Evolutionary conservation across 2,113 vertebrate genomes (phyloP), one percentile per base, ranked within the genome.

Genomic region (Gyps fulvus): DNA sequence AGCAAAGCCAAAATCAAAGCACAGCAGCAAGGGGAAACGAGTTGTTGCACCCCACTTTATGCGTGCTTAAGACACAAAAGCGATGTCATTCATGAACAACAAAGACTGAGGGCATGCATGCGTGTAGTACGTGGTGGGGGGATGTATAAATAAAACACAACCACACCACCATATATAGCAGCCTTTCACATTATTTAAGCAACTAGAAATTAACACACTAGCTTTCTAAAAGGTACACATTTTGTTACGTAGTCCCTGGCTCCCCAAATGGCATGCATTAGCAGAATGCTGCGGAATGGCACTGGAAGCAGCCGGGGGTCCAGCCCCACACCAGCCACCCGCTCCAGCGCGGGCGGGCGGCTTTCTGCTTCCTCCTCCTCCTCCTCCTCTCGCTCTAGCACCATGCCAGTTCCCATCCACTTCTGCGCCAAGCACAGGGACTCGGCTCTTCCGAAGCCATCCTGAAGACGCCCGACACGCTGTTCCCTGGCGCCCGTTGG

Each of bases 301-400:
- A 13, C 47, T 55, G 59, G 42, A 55, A 62, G 54, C 27, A 55
- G 36, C 7, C 13, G 6, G 38, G 20, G n/a, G 43, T 32, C 50
- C 70, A 63, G 42, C 32, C 32, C 55, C 27, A 6, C 22, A 20
- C 9, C 31, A n/a, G 26, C 17, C 38, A 17, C 47, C 11, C 2
- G 0, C 42, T 27, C 50, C 38, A 8, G 23, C 1, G 1, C 1
- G 1, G 25, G 36, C 22, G 20, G 63, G n/a, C 1, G 0, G 42
- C 50, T 12, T 74, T 27, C 77, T 61, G 58, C 52, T 11, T 55
- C 52, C 52, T 55, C 52, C 27, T 55, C 52, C 50, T 42, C 26
- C 45, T 62, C 16, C 25, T 45, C 13, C 69, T 57, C 54, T 16
- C 1, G 0, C 42, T 58, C 76, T 5, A n/a, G 43, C 29, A 31